Evolutionary conservation across 2,797 vertebrate genomes (phyloP).

Genomic region (Lagorchestes hirsutus): DNA sequence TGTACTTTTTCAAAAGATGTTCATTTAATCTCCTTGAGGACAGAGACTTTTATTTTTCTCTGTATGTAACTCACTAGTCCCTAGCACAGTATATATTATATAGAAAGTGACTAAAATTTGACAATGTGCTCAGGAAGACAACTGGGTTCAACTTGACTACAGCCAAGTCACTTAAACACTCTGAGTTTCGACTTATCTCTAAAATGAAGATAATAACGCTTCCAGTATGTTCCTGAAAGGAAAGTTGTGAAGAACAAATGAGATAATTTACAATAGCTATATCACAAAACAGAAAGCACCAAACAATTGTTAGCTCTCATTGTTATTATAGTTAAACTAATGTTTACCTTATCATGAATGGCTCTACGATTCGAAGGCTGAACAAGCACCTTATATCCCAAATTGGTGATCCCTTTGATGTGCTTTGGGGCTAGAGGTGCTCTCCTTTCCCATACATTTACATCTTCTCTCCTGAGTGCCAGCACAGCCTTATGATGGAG

Average conservation of each 20-base stretch:
- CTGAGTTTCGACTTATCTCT: neutral
- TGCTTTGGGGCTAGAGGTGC: conserved; percentile 96
- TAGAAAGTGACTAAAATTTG: neutral
- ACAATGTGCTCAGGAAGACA: neutral
- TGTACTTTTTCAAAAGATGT: neutral
- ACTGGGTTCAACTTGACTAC: neutral
- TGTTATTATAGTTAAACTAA: neutral
- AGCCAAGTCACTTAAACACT: neutral
- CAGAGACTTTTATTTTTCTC: neutral
- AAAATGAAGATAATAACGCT: neutral
- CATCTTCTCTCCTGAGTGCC: conserved; percentile 95
- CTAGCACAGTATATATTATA: neutral
- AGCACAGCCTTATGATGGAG: conserved; percentile 88
- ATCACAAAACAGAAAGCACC: neutral
- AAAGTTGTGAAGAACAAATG: neutral
- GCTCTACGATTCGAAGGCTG: conserved; percentile 97
- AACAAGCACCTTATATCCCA: conserved; percentile 95
- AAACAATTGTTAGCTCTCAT: neutral
- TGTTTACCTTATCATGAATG: conserved; percentile 94
- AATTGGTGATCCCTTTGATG: conserved; percentile 92
- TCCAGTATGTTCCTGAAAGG: neutral
- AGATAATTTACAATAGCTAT: neutral
- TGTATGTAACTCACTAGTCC: neutral
- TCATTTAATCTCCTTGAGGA: neutral
- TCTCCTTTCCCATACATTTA: conserved; percentile 96